Base-by-base conservation (phyloP, 2,797 vertebrate genomes). In the Cygnus olor region DNA sequence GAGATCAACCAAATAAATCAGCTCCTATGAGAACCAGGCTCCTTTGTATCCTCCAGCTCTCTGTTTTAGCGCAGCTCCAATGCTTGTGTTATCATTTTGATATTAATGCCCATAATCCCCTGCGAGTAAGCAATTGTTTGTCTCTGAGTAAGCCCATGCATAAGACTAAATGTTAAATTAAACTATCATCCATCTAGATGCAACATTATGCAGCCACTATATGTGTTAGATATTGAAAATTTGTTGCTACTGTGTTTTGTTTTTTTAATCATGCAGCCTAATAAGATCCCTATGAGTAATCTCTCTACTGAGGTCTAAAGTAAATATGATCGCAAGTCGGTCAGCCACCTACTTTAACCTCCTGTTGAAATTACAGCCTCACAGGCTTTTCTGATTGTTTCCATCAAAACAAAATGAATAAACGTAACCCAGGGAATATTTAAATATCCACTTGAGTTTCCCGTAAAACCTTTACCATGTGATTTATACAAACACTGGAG, bases 401-500 rank as follows among this genome's bases (percentile, higher is more conserved):
- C 98, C 97, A 98, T 98, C 97, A 98, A 95, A 97, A 96, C 97
- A 97, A 94, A 97, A 95, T 38, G 7, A 91, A 94, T 89, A 95
- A 92, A 96, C 36, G 72, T 86, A 95, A 94, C 86, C 57, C 12
- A 7, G 34, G 51, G 97, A 98, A 96, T 97, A 97, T 97, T 98
- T 97, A 97, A 98, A 98, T 97, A 98, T 93, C 95, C 96, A 95
- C 93, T 93, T 95, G 95, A 97, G 93, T 97, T 98, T 96, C 95
- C 92, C 98, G 94, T 95, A 97, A 98, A 98, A 94, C 93, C 93
- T 98, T 97, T 96, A 77, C 58, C 76, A 83, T 28, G 80, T 97
- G 97, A 98, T 98, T 98, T 98, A 98, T 97, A 94, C 47, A 79
- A 98, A 96, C 97, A 90, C 98, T 96, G 94, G 97, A 98, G 95